phyloP scores from a whole-genome alignment of 2,113 vertebrate species.

The Tyto alba region DNA sequence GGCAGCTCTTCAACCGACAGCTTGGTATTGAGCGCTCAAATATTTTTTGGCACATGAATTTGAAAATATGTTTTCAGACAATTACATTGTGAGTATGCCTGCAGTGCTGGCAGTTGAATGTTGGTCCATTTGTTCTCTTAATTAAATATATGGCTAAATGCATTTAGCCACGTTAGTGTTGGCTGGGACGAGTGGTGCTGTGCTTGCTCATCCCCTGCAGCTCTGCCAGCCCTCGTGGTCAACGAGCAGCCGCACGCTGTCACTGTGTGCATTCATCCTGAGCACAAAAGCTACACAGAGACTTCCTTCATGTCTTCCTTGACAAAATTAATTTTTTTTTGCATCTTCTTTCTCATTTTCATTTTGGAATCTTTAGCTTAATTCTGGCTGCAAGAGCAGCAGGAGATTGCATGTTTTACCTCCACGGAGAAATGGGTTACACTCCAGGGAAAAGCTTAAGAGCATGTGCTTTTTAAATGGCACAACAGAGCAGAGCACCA shows the following conservation, averaged over 20 bases:
- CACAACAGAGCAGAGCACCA: neutral
- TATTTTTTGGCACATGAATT: neutral
- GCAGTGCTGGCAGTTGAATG: neutral
- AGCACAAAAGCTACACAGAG: neutral
- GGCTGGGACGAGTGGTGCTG: neutral
- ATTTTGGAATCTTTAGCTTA: neutral
- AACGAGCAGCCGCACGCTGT: neutral
- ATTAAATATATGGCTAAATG: neutral
- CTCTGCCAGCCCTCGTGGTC: neutral
- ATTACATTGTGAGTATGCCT: neutral
- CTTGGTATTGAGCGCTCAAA: neutral
- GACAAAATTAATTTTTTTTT: neutral
- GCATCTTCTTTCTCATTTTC: neutral
- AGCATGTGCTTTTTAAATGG: neutral
- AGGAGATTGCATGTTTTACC: neutral
- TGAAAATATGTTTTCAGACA: neutral
- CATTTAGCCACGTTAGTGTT: accelerated
- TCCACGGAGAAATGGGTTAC: neutral
- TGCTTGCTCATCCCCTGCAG: neutral
- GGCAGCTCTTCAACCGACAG: neutral
- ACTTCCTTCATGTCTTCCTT: neutral
- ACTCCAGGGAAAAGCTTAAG: neutral
- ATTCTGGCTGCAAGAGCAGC: neutral
- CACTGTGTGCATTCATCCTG: neutral
- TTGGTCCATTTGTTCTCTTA: neutral